These are phyloP conservation scores for Osmoderma eremita DNA, from an alignment of 2,888 invertebrate species.

Conservation along the genomic window DNA sequence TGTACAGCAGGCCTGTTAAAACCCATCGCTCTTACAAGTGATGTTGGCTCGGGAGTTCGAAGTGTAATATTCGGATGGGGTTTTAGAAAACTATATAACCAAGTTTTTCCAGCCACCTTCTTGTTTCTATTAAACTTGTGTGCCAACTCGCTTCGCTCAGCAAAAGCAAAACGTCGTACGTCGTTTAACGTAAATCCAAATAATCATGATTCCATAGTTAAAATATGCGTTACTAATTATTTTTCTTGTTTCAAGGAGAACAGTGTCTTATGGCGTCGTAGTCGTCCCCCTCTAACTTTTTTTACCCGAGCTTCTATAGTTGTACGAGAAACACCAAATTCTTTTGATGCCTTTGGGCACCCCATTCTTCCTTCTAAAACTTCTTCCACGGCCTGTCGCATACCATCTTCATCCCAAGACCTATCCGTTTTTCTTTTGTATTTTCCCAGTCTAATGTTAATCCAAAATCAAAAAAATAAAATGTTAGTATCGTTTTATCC, in stretches of 20 bases:
- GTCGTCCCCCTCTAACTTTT: neutral
- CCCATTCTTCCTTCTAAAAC: conserved; percentile 40
- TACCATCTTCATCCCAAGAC: conserved; percentile 16
- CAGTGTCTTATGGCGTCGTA: neutral
- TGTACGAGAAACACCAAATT: conserved; percentile 38
- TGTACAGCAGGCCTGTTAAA: neutral
- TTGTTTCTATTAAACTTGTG: conserved; percentile 6
- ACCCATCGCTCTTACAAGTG: conserved; percentile 8
- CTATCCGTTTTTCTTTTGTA: no score
- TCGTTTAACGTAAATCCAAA: conserved; percentile 21
- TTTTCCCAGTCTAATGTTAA: no score
- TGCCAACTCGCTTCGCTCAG: neutral
- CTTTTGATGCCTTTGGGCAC: conserved; percentile 37
- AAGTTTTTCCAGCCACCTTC: conserved; percentile 9
- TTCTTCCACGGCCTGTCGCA: conserved; percentile 3
- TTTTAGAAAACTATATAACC: conserved; percentile 29
- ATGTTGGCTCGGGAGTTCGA: conserved; percentile 7
- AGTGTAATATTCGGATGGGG: conserved; percentile 28
- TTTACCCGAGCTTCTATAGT: conserved; percentile 38
- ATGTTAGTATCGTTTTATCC: no score
- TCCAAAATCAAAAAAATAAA: no score
- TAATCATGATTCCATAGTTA: conserved; percentile 26
- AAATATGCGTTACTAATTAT: conserved; percentile 29
- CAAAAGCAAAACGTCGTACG: conserved; percentile 15
- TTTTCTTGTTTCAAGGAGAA: conserved; percentile 28